These are phyloP conservation scores for Orthosia cruda DNA, from an alignment of 2,888 invertebrate genomes.

Conservation along the genomic window DNA sequence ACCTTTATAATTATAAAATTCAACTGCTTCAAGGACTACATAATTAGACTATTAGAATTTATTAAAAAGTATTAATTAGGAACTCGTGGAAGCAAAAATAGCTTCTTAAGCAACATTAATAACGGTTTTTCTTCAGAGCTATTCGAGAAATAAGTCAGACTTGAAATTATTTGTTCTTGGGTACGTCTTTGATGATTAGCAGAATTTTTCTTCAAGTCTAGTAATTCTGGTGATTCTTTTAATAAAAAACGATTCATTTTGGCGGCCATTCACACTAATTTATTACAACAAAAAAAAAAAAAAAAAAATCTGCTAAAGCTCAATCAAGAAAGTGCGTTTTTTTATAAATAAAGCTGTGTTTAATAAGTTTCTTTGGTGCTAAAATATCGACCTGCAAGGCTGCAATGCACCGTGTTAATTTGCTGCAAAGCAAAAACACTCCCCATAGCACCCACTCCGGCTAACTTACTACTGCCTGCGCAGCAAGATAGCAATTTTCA, in stretches of 20 bases:
- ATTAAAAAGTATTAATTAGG: conserved; percentile 50
- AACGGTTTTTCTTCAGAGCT: conserved; percentile 7
- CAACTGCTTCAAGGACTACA: conserved; percentile 10
- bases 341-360: background rate
- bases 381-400: conserved; percentile 16
- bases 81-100: conserved; percentile 17
- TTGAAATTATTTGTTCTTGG: conserved; percentile 3
- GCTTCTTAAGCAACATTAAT: conserved; percentile 28
- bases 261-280: background rate
- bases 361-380: background rate
- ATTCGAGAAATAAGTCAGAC: conserved; percentile 7
- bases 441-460: conserved; percentile 11
- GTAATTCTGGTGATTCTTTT: background rate
- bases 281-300: background rate
- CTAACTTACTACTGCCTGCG: conserved; percentile 43
- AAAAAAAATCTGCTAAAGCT: no score
- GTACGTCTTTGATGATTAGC: background rate
- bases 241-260: background rate
- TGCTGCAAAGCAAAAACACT: conserved; percentile 37
- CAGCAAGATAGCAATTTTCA: conserved; percentile 48
- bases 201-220: no score
- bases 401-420: conserved; percentile 15
- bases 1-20: conserved; percentile 26
- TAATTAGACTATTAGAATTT: conserved; percentile 48
- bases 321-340: no score